phyloP scores from a whole-genome alignment of 2,113 vertebrate species.

The Columba janthina region DNA sequence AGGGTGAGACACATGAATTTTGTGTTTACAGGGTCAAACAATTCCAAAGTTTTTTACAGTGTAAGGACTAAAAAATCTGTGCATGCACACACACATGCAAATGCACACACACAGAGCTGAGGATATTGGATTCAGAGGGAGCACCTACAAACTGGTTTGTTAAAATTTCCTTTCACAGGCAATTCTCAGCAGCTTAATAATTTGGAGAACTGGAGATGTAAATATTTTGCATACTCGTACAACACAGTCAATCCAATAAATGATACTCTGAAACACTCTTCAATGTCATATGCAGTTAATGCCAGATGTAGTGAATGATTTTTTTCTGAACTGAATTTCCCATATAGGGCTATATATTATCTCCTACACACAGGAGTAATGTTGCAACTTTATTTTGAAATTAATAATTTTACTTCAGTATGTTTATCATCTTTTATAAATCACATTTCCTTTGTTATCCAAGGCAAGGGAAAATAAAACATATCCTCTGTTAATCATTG shows the following conservation, averaged over 20 bases:
- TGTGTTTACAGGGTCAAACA: constrained; percentile 80
- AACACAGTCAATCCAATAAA: constrained; percentile 72
- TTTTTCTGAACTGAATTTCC: constrained; percentile 42
- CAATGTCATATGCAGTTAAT: constrained; percentile 53
- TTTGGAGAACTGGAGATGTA: constrained; percentile 67
- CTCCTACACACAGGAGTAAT: not conserved
- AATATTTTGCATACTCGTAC: constrained; percentile 75
- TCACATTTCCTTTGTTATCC: not conserved
- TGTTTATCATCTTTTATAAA: not conserved
- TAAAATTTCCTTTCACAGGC: constrained; percentile 68
- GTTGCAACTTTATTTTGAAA: constrained; percentile 17
- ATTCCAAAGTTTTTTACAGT: constrained; percentile 75
- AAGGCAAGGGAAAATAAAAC: not conserved
- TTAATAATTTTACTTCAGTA: not conserved
- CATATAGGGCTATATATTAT: not conserved
- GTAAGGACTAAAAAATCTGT: constrained; percentile 73
- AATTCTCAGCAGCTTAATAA: constrained; percentile 72
- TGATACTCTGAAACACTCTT: constrained; percentile 61
- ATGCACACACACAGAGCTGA: constrained; percentile 18
- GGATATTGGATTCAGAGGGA: constrained; percentile 52
- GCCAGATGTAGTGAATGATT: constrained; percentile 25
- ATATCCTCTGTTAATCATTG: not conserved
- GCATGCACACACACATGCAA: constrained; percentile 30
- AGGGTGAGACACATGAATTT: constrained; percentile 82
- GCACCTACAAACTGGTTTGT: constrained; percentile 67